Conservation (phyloP, 2,113 vertebrate species). For the Ophthalmolycus amberensis region DNA sequence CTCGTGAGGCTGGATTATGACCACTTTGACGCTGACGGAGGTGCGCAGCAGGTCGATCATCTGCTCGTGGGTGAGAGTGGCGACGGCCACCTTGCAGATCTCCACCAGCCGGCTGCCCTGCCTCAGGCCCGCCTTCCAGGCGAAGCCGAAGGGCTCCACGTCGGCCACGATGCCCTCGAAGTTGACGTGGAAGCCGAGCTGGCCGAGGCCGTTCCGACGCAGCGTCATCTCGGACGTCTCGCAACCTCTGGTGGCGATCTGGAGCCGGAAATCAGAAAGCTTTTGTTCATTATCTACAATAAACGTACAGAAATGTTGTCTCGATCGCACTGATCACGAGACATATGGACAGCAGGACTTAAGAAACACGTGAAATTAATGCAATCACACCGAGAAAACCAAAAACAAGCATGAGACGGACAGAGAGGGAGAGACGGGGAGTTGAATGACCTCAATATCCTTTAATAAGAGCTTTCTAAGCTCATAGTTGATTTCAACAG, state of each 20-base stretch:
- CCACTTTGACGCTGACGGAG: slow-evolving; percentile 92
- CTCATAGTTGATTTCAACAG: slow-evolving; percentile 11
- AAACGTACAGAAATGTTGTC: neutral
- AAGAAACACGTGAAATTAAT: neutral
- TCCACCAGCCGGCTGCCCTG: slow-evolving; percentile 97
- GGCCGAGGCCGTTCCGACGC: slow-evolving; percentile 92
- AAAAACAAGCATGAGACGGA: neutral
- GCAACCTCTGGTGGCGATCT: slow-evolving; percentile 94
- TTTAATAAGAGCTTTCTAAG: slow-evolving; percentile 11
- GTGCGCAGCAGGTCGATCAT: slow-evolving; percentile 98
- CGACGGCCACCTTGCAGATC: slow-evolving; percentile 97
- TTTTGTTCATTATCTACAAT: neutral
- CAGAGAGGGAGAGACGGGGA: slow-evolving; percentile 1
- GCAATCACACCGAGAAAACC: neutral
- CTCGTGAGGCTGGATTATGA: slow-evolving; percentile 95
- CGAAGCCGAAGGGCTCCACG: slow-evolving; percentile 96
- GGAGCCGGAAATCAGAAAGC: slow-evolving; percentile 20
- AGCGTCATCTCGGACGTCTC: slow-evolving; percentile 95
- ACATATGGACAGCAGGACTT: slow-evolving; percentile 10
- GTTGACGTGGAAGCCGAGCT: slow-evolving; percentile 97
- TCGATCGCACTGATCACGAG: neutral
- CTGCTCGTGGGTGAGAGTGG: slow-evolving; percentile 95
- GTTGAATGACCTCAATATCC: slow-evolving; percentile 8
- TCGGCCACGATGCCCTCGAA: slow-evolving; percentile 98
- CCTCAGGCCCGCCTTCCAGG: slow-evolving; percentile 95